Percentiles rank a stretch among this genome's conserved stretches.
Evolutionary conservation across 2,888 invertebrate species (phyloP).

Genomic region (Pseudolycoriella hygida): DNA sequence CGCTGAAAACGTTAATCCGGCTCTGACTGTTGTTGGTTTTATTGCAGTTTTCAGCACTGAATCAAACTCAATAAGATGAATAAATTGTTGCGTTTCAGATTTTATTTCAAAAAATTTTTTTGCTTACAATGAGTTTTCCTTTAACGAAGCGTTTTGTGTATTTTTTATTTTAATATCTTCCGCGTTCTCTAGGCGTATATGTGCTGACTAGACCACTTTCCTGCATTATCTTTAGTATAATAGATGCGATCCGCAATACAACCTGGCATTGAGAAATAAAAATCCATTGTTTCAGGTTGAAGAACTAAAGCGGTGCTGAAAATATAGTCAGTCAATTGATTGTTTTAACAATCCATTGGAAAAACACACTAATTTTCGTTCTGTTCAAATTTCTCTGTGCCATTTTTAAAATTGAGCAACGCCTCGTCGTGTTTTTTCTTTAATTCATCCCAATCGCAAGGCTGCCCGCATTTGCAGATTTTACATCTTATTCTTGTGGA

Average conservation of each 20-base stretch:
- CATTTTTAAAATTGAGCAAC: conserved; percentile 6
- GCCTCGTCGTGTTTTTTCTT: conserved; percentile 29
- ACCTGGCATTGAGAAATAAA: conserved; percentile 26
- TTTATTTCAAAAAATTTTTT: too few relatives aligned
- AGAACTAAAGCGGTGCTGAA: conserved; percentile 29
- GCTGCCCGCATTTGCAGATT: conserved; percentile 29
- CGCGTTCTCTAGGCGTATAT: conserved; percentile 21
- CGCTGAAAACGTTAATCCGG: too few relatives aligned
- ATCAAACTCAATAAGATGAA: too few relatives aligned
- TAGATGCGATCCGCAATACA: conserved; percentile 30
- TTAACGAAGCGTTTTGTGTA: too few relatives aligned
- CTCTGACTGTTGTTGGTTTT: too few relatives aligned
- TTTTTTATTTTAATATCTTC: too few relatives aligned
- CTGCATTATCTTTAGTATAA: conserved; percentile 18
- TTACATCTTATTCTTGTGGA: conserved; percentile 30
- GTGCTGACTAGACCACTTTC: conserved; percentile 21
- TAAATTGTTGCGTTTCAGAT: too few relatives aligned
- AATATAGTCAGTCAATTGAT: background rate
- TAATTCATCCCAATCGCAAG: conserved; percentile 29
- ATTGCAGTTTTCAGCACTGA: too few relatives aligned
- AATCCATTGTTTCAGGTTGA: conserved; percentile 29
- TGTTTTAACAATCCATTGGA: background rate
- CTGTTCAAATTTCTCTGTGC: conserved; percentile 23
- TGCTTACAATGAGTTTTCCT: too few relatives aligned
- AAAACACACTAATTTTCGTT: conserved; percentile 32